Evolutionary conservation across 2,113 vertebrate genomes (phyloP), one percentile per base, ranked within the genome.

Genomic region (Gobius niger): DNA sequence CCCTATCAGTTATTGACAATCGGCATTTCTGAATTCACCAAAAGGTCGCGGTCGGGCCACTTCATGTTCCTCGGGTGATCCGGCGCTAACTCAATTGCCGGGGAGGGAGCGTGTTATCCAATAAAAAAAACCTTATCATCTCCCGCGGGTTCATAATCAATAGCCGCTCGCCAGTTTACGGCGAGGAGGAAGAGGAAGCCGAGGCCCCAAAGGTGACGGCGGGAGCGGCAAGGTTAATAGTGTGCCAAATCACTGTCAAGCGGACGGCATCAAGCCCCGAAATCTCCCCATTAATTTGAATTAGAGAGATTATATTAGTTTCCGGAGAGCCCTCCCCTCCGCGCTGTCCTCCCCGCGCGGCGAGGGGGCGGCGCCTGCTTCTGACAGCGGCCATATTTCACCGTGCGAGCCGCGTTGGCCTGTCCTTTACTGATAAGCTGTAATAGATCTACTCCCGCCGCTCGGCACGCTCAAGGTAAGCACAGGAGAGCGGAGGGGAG

Each of bases 371-470:
- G 74, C 65, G 41, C 68, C 75, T 70, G 73, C n/a, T 77, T 82
- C 50, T 96, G 96, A 97, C 96, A 99, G 94, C 0, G 73, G 90
- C 88, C 92, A 96, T 98, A 96, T 96, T 95, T 98, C 95, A 98
- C 65, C 34, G 67, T 34, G 87, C 76, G 57, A 52, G 75, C 90
- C 16, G 90, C 75, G 85, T 81, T 62, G 68, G 91, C 92, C 94
- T 98, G 96, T 90, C 83, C 92, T 88, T 87, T 61, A 19, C 81
- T 93, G 96, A 98, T 98, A 98, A 98, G 95, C 94, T 87, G 82
- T 96, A 96, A 98, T 95, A 95, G 94, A 97, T 97, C 93, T 94
- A 89, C 90, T 92, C 87, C 41, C 56, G 78, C 86, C 65, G 86
- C 87, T 86, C 87, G 73, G 94, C 93, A 93, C 78, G 85, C 85